Evolutionary conservation across 2,888 invertebrate species (phyloP).

Genomic region (Andrena haemorrhoa): DNA sequence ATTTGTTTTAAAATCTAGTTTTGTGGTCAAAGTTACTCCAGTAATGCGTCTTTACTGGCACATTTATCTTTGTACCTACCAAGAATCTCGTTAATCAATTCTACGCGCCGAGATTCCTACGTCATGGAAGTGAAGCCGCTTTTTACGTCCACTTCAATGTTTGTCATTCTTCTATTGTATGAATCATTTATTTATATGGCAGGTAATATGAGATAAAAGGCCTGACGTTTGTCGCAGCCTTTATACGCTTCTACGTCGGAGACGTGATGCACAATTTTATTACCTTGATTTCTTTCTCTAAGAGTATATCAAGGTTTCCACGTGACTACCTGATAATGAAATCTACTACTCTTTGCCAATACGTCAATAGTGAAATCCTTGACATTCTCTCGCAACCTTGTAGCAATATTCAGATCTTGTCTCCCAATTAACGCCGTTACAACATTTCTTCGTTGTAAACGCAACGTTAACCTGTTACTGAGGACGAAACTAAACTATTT

Average conservation of each 20-base stretch:
- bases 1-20: too few relatives aligned
- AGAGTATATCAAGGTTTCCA: slow-evolving; percentile 31
- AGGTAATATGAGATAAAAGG: background rate
- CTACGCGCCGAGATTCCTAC: too few relatives aligned
- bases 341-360: slow-evolving; percentile 31
- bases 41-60: too few relatives aligned
- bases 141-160: too few relatives aligned
- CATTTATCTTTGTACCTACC: too few relatives aligned
- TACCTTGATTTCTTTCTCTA: slow-evolving; percentile 37
- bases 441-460: background rate
- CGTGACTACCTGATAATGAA: slow-evolving; percentile 44
- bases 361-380: slow-evolving; percentile 56
- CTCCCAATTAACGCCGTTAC: slow-evolving; percentile 42
- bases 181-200: background rate
- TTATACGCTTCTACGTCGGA: background rate
- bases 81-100: too few relatives aligned
- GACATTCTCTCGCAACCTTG: slow-evolving; percentile 63
- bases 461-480: too few relatives aligned
- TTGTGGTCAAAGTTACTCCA: too few relatives aligned
- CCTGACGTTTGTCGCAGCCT: background rate
- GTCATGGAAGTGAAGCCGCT: too few relatives aligned
- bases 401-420: slow-evolving; percentile 13
- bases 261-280: slow-evolving; percentile 9
- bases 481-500: too few relatives aligned
- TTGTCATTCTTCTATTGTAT: background rate